Evolutionary conservation across 2,888 invertebrate species (phyloP).

Genomic region (Aporophyla nigra): DNA sequence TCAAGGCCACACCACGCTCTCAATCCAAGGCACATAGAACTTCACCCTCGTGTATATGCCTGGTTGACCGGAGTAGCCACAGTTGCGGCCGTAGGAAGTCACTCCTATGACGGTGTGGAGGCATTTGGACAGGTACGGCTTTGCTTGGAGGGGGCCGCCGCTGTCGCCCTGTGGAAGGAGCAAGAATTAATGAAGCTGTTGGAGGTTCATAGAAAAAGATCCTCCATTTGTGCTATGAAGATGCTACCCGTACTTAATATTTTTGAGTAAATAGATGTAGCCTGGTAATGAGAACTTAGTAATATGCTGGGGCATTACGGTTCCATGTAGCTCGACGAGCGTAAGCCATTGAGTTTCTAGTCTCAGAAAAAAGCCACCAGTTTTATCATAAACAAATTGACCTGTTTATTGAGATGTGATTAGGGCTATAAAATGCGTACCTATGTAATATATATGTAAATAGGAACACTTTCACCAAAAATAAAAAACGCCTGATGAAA

Average conservation of each 20-base stretch:
- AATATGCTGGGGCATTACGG: too few species aligned
- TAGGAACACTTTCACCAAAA: too few species aligned
- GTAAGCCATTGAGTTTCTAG: too few species aligned
- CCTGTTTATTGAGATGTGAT: too few species aligned
- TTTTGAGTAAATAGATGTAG: not conserved
- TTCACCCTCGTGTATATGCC: slow-evolving; percentile 91
- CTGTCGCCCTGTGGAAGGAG: slow-evolving; percentile 51
- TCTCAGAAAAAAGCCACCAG: too few species aligned
- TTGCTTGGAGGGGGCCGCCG: slow-evolving; percentile 56
- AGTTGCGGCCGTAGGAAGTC: slow-evolving; percentile 84
- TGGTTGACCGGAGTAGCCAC: slow-evolving; percentile 79
- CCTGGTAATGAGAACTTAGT: too few species aligned
- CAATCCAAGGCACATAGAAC: slow-evolving; percentile 57
- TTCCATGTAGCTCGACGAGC: too few species aligned
- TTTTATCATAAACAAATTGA: too few species aligned
- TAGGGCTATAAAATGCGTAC: too few species aligned
- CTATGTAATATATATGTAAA: too few species aligned
- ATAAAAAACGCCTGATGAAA: too few species aligned
- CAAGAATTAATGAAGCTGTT: not conserved
- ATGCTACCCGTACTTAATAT: not conserved
- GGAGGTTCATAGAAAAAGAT: not conserved
- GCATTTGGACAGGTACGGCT: slow-evolving; percentile 78
- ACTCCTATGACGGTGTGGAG: slow-evolving; percentile 88
- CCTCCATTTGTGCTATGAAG: not conserved
- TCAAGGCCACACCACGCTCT: slow-evolving; percentile 55